These are phyloP conservation scores for Candidula unifasciata DNA, from an alignment of 2,888 invertebrate genomes.

Conservation along the genomic window DNA sequence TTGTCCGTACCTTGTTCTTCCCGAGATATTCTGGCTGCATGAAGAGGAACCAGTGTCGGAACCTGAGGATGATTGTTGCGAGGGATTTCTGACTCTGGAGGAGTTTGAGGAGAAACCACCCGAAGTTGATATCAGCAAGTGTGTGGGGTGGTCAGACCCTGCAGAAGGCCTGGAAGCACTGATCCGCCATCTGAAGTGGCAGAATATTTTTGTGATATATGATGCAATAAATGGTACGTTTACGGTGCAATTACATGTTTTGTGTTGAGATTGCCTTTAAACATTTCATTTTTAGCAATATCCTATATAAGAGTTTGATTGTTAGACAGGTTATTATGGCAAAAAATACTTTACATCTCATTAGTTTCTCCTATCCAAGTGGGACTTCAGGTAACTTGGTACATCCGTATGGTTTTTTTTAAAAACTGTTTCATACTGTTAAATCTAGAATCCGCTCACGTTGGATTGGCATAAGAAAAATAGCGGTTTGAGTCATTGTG, in stretches of 20 bases:
- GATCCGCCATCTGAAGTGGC: not conserved
- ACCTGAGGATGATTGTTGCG: not conserved
- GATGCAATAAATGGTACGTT: constrained; percentile 4
- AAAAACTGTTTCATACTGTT: no score
- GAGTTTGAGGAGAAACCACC: not conserved
- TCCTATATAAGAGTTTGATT: no score
- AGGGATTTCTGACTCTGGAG: not conserved
- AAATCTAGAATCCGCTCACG: no score
- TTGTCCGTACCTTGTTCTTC: not conserved
- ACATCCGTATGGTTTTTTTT: no score
- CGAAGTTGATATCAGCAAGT: not conserved
- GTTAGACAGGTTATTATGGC: no score
- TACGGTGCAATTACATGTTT: not conserved
- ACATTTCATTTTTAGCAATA: no score
- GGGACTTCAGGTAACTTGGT: no score
- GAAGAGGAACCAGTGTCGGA: not conserved
- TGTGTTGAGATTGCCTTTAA: no score
- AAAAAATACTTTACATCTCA: no score
- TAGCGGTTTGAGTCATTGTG: no score
- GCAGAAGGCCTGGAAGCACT: not conserved
- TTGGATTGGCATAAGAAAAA: no score
- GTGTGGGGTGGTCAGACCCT: not conserved
- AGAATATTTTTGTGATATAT: not conserved
- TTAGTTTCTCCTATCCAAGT: no score
- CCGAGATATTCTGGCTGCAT: not conserved